These are phyloP conservation scores for Danio aesculapii DNA, from an alignment of 2,797 vertebrate genomes.

Conservation along the genomic window DNA sequence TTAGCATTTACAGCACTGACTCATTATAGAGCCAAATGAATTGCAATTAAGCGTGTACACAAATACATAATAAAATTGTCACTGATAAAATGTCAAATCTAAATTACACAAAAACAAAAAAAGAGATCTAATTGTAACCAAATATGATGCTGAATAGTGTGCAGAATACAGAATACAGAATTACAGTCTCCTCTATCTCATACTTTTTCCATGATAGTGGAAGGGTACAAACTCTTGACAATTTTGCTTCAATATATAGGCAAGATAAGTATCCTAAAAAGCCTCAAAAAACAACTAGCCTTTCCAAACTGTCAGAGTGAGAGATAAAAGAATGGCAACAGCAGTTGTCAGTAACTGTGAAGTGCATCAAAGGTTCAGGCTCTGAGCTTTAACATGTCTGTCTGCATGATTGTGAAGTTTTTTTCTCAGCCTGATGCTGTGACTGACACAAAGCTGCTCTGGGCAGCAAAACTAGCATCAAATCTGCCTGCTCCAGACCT, in stretches of 20 bases:
- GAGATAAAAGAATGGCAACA: neutral
- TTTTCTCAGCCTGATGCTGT: slow-evolving; percentile 62
- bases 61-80: neutral
- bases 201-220: neutral
- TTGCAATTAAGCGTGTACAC: neutral
- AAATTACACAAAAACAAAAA: neutral
- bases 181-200: neutral
- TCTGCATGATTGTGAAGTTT: slow-evolving; percentile 63
- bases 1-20: neutral
- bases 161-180: no score
- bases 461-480: neutral
- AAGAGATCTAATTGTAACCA: neutral
- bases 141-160: neutral
- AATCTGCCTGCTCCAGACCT: neutral
- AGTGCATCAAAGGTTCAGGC: slow-evolving; percentile 65
- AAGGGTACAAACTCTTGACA: neutral
- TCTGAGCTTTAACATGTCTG: slow-evolving; percentile 69
- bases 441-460: slow-evolving; percentile 43
- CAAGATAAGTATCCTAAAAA: neutral
- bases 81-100: neutral
- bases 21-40: neutral
- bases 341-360: slow-evolving; percentile 51
- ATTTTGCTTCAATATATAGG: neutral
- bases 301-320: slow-evolving; percentile 61
- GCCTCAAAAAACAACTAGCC: slow-evolving; percentile 44